Evolutionary conservation across 2,113 vertebrate genomes (phyloP), one percentile per base, ranked within the genome.

Genomic region (Misgurnus anguillicaudatus): DNA sequence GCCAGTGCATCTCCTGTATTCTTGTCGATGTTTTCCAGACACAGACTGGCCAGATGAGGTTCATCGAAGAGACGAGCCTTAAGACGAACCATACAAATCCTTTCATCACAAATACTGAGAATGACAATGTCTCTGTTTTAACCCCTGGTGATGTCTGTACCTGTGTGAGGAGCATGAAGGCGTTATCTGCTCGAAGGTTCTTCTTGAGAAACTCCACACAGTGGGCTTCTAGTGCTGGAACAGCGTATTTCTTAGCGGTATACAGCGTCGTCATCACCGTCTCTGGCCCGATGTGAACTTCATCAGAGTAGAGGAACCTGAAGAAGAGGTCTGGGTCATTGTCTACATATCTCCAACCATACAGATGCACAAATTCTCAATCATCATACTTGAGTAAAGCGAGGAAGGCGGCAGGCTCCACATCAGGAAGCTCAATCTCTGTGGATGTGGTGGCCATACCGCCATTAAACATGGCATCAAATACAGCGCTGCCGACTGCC

Each of bases 181-280:
- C 97, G 0, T 98, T 98, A 90, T 99, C 97, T 0, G 97, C 97
- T 36, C 97, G 88, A 21, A 98, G 94, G 89, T 98, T 98, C 88
- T 98, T 99, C 88, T 98, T 98, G 0, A 98, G 94, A 63, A 99
- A 98, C 84, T 98, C 97, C 90, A 98, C 97, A 21, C 97, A 98
- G 81, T 98, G 97, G 7, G 97, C 96, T 88, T 99, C 97, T 0
- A 98, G 92, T 0, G 97, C 97, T 0, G 97, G 97, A 39, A 98
- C 97, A 0, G 97, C 97, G 0, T 99, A 99, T 88, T 99, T 99
- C 87, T 99, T 98, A 66, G 97, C 97, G 0, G 97, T 98, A 79
- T 99, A 99, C 45, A 99, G 91, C 0, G 97, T 98, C 62, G 97
- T 99, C 97, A 98, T 99, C 86, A 99, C 97, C 0, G 97, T 99